These are phyloP conservation scores for Sclerurus mexicanus DNA, from an alignment of 2,113 vertebrate genomes.

Conservation along the genomic window DNA sequence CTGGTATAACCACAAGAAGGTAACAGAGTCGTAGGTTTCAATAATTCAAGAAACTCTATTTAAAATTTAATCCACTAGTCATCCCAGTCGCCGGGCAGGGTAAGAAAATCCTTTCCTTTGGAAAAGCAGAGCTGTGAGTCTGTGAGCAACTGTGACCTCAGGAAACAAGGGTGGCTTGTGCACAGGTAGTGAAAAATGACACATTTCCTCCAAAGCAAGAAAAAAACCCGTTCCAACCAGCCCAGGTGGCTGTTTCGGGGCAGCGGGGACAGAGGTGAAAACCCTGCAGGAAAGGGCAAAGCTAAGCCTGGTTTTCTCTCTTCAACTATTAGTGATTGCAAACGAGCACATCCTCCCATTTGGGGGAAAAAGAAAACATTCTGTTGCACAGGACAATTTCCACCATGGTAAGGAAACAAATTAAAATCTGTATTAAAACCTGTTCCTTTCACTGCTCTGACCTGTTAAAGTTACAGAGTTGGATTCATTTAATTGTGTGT, in stretches of 20 bases:
- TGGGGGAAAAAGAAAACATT: neutral
- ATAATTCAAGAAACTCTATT: conserved; percentile 55
- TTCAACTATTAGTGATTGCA: neutral
- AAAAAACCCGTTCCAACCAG: neutral
- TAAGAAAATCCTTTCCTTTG: conserved; percentile 20
- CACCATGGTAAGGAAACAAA: neutral
- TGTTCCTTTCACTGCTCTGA: neutral
- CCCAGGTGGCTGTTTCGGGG: neutral
- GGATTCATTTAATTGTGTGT: neutral
- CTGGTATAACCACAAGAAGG: neutral
- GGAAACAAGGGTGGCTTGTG: neutral
- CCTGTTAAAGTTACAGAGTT: accelerated
- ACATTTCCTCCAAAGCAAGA: neutral
- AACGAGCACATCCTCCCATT: neutral
- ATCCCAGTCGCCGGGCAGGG: neutral
- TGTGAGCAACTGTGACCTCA: neutral
- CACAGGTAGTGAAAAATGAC: neutral
- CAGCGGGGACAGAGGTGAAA: neutral
- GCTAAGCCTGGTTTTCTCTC: neutral
- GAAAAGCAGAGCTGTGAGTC: neutral
- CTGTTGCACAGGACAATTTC: neutral
- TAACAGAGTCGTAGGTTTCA: conserved; percentile 2
- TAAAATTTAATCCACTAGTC: conserved; percentile 39
- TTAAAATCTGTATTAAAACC: neutral
- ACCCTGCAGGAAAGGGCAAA: neutral